Percentiles rank a stretch among this genome's conserved stretches.
Evolutionary conservation across 2,113 vertebrate species (phyloP).

Genomic region (Thymallus thymallus): DNA sequence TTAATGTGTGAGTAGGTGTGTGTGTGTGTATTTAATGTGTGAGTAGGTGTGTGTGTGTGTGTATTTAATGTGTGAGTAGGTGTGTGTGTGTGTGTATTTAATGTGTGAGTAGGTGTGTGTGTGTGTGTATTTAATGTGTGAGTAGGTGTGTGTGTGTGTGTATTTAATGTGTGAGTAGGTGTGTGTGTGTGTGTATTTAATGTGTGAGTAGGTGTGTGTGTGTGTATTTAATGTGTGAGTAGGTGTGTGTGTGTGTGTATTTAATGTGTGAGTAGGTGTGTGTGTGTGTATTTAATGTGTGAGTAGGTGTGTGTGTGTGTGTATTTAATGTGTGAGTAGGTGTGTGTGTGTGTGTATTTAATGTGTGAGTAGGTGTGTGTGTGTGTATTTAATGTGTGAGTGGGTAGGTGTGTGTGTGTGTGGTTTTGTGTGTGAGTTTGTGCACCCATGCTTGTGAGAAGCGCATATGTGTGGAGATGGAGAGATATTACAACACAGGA

Average conservation of each 20-base stretch:
- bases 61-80: slow-evolving; percentile 51
- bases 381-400: slow-evolving; percentile 57
- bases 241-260: too few relatives aligned
- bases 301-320: too few relatives aligned
- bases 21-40: slow-evolving; percentile 60
- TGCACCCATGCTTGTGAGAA: neutral
- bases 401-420: slow-evolving; percentile 31
- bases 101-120: slow-evolving; percentile 30
- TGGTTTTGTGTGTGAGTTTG: too few relatives aligned
- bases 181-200: too few relatives aligned
- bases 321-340: slow-evolving; percentile 51
- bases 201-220: slow-evolving; percentile 13
- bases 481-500: slow-evolving; percentile 1
- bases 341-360: too few relatives aligned
- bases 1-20: slow-evolving; percentile 44
- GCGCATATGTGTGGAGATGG: neutral
- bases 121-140: slow-evolving; percentile 59
- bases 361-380: slow-evolving; percentile 30
- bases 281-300: slow-evolving; percentile 60
- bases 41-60: too few relatives aligned
- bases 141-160: too few relatives aligned
- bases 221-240: slow-evolving; percentile 56
- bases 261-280: slow-evolving; percentile 44
- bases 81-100: too few relatives aligned
- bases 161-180: slow-evolving; percentile 49